A percentile compares a stretch with the other conserved stretches of the same genome.
Evolutionary conservation across 2,797 vertebrate genomes (phyloP).

Genomic region (Threskiornis aethiopicus): DNA sequence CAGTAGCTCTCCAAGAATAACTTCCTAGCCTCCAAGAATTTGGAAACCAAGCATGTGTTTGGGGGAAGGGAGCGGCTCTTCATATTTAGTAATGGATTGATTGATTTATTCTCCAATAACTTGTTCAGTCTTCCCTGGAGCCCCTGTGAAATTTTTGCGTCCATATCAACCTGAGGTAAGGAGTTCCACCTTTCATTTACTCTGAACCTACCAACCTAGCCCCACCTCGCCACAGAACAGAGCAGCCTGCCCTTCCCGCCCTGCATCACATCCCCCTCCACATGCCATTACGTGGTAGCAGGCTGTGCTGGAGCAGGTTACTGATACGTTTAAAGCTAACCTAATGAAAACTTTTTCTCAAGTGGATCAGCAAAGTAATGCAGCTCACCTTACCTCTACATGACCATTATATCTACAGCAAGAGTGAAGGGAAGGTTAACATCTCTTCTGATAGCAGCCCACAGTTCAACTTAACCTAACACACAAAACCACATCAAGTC

Average conservation of each 20-base stretch:
- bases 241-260: background rate
- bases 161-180: background rate
- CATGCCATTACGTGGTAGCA: background rate
- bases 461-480: background rate
- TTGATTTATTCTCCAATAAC: background rate
- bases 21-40: background rate
- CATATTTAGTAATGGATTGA: background rate
- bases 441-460: background rate
- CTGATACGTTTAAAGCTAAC: background rate
- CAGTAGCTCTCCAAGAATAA: background rate
- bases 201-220: background rate
- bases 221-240: background rate
- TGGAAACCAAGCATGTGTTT: background rate
- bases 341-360: background rate
- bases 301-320: background rate
- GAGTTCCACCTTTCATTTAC: background rate
- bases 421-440: background rate
- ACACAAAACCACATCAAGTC: background rate
- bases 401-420: background rate
- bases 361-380: background rate
- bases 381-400: background rate
- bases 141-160: background rate
- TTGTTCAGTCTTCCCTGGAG: background rate
- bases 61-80: background rate
- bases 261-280: background rate